Base-by-base conservation (phyloP, 2,888 invertebrate genomes). In the Agrenia bidenticulata region DNA sequence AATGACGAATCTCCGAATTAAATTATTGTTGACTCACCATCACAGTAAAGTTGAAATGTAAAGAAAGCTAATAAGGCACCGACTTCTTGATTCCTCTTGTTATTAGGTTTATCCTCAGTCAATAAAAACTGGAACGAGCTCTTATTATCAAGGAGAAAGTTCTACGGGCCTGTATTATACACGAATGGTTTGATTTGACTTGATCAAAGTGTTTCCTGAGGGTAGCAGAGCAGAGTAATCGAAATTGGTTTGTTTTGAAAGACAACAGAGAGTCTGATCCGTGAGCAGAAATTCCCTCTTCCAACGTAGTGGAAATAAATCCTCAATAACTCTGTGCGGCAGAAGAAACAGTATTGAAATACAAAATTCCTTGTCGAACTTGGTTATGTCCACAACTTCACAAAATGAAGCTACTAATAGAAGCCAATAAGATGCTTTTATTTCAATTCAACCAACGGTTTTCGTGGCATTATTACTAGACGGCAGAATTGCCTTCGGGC, bases 171-270 rank as follows among this genome's bases (percentile, higher is more conserved):
- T 7, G 39, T 39, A 39, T 39, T 39, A 15, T 39, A 39, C n/a
- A n/a, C n/a, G 11, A 32, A 32, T 32, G 9, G 15, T 45, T 45
- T 45, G 5, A 51, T 24, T 51, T 51, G 2, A 51, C 51, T 51
- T 23, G 51, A 51, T 51, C 23, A 7, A 19, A 19, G 4, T 23
- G 21, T 24, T 51, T 23, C 37, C 39, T 32, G 61, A 66, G 63
- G 66, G 69, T 59, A 65, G 54, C 61, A 61, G 67, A 57, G 58
- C 51, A 64, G 69, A 73, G 70, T 74, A 73, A 74, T 74, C 70
- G 72, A 73, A 73, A 73, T 73, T 66, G 73, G 73, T 74, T 74
- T 74, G 74, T 72, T 74, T 73, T 73, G 58, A 72, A 62, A 74
- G 73, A 73, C 67, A 74, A 74, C 74, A 74, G 57, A 58, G 11